Percentiles rank a stretch among this genome's conserved stretches.
Conservation (phyloP, 1,140 invertebrate genomes). For the Drosophila kikkawai region DNA sequence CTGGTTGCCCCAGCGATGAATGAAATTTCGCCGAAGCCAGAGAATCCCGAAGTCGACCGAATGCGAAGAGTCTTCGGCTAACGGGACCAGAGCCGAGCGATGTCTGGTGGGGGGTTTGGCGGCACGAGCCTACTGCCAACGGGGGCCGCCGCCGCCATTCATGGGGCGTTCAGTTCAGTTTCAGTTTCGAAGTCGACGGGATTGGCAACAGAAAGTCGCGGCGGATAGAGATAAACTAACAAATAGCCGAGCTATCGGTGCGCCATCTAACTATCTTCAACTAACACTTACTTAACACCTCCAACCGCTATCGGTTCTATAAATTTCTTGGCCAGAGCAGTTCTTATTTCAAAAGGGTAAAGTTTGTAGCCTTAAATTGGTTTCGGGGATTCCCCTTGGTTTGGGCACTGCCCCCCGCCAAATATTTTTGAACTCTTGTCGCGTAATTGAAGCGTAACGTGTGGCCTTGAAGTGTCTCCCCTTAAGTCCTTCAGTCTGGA, state of each 20-base stretch:
- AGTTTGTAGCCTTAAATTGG: slow-evolving; percentile 8
- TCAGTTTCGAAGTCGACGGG: slow-evolving; percentile 73
- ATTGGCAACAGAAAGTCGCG: slow-evolving; percentile 57
- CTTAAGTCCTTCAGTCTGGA: slow-evolving; percentile 8
- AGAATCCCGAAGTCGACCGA: slow-evolving; percentile 37
- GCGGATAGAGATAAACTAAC: slow-evolving; percentile 51
- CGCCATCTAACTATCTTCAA: slow-evolving; percentile 49
- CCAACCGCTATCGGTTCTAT: slow-evolving; percentile 28
- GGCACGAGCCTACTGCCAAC: slow-evolving; percentile 71
- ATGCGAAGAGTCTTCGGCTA: slow-evolving; percentile 17
- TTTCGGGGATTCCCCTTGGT: slow-evolving; percentile 6
- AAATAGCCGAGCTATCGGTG: slow-evolving; percentile 49
- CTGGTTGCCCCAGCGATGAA: slow-evolving; percentile 53
- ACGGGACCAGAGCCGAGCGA: slow-evolving; percentile 21
- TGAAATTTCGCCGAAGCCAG: slow-evolving; percentile 56
- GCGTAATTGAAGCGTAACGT: slow-evolving; percentile 43
- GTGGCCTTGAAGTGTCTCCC: slow-evolving; percentile 36
- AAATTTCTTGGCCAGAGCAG: slow-evolving; percentile 42
- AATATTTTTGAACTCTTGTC: slow-evolving; percentile 18
- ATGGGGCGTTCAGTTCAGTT: slow-evolving; percentile 57
- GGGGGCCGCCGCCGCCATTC: slow-evolving; percentile 39
- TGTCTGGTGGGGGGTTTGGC: slow-evolving; percentile 4
- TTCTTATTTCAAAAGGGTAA: slow-evolving; percentile 16
- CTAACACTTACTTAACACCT: slow-evolving; percentile 22
- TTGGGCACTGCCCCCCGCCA: not conserved